phyloP scores from a whole-genome alignment of 1,140 invertebrate species.

The Lycorma delicatula region DNA sequence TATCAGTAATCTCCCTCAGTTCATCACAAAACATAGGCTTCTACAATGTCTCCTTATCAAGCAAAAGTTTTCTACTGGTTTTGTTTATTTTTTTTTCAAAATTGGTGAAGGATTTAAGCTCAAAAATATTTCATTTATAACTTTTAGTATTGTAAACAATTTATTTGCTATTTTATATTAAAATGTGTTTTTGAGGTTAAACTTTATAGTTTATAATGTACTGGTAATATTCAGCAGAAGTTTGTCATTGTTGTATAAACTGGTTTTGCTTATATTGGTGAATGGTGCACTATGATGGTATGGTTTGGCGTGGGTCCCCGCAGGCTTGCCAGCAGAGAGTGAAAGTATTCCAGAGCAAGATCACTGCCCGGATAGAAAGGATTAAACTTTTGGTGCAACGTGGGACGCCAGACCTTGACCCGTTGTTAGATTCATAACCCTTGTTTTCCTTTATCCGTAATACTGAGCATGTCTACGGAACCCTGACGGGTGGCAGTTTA shows the following conservation, averaged over 20 bases:
- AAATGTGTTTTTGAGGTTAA: constrained; percentile 7
- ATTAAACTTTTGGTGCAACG: constrained; percentile 77
- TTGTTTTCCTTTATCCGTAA: no score
- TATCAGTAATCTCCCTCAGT: no score
- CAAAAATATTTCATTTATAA: no score
- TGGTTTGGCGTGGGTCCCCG: constrained; percentile 22
- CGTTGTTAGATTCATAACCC: constrained; percentile 37
- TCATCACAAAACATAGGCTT: no score
- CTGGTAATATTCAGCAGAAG: constrained; percentile 11
- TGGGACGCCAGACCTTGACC: constrained; percentile 68
- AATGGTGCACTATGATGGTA: constrained; percentile 12
- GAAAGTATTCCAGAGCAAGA: constrained; percentile 78
- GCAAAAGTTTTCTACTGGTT: no score
- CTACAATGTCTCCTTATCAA: no score
- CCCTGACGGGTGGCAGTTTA: neutral
- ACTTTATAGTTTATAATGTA: constrained; percentile 10
- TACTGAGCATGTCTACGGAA: neutral
- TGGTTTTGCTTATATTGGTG: constrained; percentile 13
- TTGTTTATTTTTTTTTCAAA: no score
- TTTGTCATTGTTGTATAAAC: constrained; percentile 1
- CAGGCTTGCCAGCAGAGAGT: constrained; percentile 78
- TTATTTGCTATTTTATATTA: no score
- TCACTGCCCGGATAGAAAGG: constrained; percentile 74
- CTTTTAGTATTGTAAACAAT: no score
- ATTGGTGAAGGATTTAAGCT: no score